These are phyloP conservation scores for Drosophila miranda DNA, from an alignment of 1,140 invertebrate genomes.

Conservation along the genomic window DNA sequence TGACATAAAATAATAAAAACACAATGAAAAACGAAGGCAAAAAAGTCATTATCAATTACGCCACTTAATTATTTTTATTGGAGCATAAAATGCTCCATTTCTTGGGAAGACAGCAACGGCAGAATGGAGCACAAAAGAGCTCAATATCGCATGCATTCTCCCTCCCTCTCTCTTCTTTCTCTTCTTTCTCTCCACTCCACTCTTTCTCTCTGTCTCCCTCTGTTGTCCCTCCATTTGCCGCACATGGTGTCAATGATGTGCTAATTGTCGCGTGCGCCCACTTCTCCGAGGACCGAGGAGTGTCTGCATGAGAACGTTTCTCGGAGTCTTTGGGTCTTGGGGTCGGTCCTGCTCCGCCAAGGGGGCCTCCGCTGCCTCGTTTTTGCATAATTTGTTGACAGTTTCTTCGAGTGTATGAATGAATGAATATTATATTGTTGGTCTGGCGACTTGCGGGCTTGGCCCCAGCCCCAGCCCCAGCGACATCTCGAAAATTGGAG, in stretches of 20 bases:
- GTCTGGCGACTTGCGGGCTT: constrained; percentile 54
- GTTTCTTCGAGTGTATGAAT: constrained; percentile 34
- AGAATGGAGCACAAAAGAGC: constrained; percentile 3
- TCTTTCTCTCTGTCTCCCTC: background rate
- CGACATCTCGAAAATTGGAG: constrained; percentile 27
- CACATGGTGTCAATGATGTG: constrained; percentile 76
- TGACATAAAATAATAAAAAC: constrained; percentile 57
- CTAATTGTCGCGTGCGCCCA: constrained; percentile 75
- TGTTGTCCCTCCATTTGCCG: constrained; percentile 21
- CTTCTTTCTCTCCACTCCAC: background rate
- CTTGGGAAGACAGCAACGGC: constrained; percentile 44
- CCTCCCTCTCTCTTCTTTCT: background rate
- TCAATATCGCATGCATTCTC: background rate
- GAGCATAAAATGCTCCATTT: constrained; percentile 80
- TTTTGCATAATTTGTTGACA: constrained; percentile 64
- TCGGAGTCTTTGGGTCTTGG: background rate
- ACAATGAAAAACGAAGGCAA: constrained; percentile 43
- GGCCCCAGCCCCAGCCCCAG: constrained; percentile 23
- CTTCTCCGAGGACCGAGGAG: constrained; percentile 22
- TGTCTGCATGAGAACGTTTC: constrained; percentile 18
- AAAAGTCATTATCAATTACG: constrained; percentile 79
- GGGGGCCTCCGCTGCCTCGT: constrained; percentile 2
- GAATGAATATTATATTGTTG: constrained; percentile 29
- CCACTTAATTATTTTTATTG: constrained; percentile 80
- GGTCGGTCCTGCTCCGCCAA: constrained; percentile 1